Evolutionary conservation across 2,113 vertebrate species (phyloP).

Genomic region (Ellobius talpinus): DNA sequence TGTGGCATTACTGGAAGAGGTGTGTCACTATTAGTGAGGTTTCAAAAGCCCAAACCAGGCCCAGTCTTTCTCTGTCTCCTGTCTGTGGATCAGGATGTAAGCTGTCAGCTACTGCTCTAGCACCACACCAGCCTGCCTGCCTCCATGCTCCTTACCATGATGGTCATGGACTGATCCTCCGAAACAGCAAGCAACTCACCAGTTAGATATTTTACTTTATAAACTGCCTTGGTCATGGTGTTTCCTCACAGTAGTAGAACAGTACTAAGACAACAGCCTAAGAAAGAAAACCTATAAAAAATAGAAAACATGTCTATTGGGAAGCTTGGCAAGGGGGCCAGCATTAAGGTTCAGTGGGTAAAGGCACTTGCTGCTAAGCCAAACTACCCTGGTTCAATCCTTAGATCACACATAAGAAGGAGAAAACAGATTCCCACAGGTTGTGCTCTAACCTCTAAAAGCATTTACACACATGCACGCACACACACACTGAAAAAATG

Average conservation of each 20-base stretch:
- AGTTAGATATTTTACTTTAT: background rate
- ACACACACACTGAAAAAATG: background rate
- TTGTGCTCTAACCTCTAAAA: background rate
- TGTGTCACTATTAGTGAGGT: background rate
- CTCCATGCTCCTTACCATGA: background rate
- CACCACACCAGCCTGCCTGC: background rate
- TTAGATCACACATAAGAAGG: background rate
- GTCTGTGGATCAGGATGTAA: background rate
- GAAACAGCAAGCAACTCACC: background rate
- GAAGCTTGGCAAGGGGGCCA: background rate
- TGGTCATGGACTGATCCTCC: background rate
- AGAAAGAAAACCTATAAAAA: background rate
- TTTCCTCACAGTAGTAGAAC: background rate
- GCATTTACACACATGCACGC: background rate
- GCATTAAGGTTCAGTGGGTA: background rate
- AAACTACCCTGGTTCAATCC: background rate
- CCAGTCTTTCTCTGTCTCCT: background rate
- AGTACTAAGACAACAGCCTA: background rate
- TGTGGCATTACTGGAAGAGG: background rate
- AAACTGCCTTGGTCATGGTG: background rate
- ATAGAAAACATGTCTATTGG: background rate
- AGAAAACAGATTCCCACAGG: background rate
- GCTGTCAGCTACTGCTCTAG: background rate
- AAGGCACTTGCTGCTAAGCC: background rate
- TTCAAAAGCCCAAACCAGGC: background rate